These are phyloP conservation scores for Palythoa caribaeorum DNA, from an alignment of 92 coral and sea anemone genomes.

Conservation along the genomic window DNA sequence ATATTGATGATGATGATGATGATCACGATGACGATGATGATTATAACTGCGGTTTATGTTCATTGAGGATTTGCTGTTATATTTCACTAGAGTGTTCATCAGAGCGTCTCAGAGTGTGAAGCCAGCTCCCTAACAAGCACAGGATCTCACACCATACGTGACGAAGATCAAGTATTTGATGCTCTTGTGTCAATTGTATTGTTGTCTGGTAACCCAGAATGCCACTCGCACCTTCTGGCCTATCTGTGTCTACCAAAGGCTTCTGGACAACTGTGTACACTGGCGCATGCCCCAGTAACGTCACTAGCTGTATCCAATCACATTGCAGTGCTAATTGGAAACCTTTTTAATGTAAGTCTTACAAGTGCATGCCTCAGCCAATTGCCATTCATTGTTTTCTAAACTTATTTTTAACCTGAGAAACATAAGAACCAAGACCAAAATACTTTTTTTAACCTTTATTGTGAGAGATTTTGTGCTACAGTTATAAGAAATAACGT, in stretches of 20 bases:
- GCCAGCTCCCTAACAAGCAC: slow-evolving; percentile 86
- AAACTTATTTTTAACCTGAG: not conserved
- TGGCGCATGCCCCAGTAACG: slow-evolving; percentile 74
- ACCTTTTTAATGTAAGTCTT: slow-evolving; percentile 93
- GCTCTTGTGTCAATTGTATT: slow-evolving; percentile 93
- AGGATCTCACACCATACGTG: slow-evolving; percentile 79
- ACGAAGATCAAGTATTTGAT: slow-evolving; percentile 82
- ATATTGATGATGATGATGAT: no score
- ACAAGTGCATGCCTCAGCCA: no score
- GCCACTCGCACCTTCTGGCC: slow-evolving; percentile 89
- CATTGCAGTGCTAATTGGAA: slow-evolving; percentile 91
- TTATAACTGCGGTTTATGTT: no score
- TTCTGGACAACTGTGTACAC: slow-evolving; percentile 79
- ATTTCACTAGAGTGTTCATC: slow-evolving; percentile 54
- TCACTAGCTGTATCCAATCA: slow-evolving; percentile 79
- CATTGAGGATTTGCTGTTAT: not conserved
- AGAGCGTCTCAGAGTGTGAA: slow-evolving; percentile 84
- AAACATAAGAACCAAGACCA: no score
- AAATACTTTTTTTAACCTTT: no score
- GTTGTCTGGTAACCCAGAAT: slow-evolving; percentile 97
- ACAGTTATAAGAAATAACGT: no score
- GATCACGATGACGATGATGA: no score
- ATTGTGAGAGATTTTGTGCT: no score
- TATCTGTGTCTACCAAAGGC: slow-evolving; percentile 96
- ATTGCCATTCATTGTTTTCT: no score